Evolutionary conservation across 2,113 vertebrate species (phyloP), one percentile per base, ranked within the genome.

Genomic region (Lutjanus erythropterus): DNA sequence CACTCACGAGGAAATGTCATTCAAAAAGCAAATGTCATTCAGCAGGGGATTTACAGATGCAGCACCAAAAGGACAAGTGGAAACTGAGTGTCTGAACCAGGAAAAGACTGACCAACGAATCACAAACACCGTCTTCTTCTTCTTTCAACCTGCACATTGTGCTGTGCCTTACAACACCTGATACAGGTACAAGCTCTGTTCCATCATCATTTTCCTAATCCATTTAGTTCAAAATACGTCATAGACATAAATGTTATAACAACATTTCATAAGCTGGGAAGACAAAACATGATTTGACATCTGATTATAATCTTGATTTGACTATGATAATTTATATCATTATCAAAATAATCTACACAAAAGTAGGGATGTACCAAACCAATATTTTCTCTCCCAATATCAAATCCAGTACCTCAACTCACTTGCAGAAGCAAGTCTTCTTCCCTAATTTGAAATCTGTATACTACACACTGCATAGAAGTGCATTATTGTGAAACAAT

Each of bases 1-100:
- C 62, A 10, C 23, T 75, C 53, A 86, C 23, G 37, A 86, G 84
- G 87, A 91, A 88, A 90, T 91, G 84, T 56, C 84, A 76, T 55
- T 83, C 14, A 76, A 61, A 83, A 81, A 77, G 59, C 18, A 75
- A 88, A 88, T 81, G 66, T 71, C 75, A 81, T 68, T 84, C 53
- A 67, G 12, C 71, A 5, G 73, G 83, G 70, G 82, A 84, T 86
- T 87, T 77, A 84, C 41, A 79, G 46, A 77, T 58, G 81, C 61
- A 49, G 61, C 55, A 46, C 18, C 33, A 67, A 78, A 75, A 85
- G 76, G 75, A 75, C 79, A 80, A 75, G 46, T 62, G 62, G 84
- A 91, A 86, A 89, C 56, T 71, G 18, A 37, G 47, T n/a, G 49
- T 78, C 19, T 58, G 42, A 69, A 83, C 46, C 61, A 80, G 80